Base-by-base conservation (phyloP, 2,888 invertebrate genomes). In the Xestia xanthographa region DNA sequence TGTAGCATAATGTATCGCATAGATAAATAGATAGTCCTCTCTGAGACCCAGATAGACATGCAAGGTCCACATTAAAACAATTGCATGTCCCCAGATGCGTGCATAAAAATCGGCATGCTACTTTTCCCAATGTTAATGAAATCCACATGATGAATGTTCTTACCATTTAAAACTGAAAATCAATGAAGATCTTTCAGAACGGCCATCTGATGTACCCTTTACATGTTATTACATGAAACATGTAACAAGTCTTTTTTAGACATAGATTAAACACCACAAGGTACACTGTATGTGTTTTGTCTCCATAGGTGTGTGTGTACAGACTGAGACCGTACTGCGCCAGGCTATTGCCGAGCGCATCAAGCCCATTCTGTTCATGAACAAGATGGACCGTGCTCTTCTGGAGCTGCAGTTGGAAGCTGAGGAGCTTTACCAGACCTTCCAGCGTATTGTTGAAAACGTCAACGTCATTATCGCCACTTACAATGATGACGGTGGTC, bases 361-460 rank as follows among this genome's bases (percentile, higher is more conserved):
- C 92, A 99, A 99, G 98, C 99, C 99, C 76, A 99, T 99, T 89
- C 97, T 99, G 91, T 99, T 99, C 98, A 99, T 99, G 99, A 99
- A 99, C 98, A 99, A 99, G 97, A 99, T 99, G 99, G 99, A 99
- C 97, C 98, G 99, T 90, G 99, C 99, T 88, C 97, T 99, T 80
- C 97, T 99, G 58, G 99, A 99, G 96, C 97, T 99, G 93, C 99
- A 99, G 94, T 97, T 99, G 91, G 99, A 99, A 82, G 98, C 98
- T 86, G 99, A 99, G 96, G 99, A 99, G 94, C 97, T 99, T 75
- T 99, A 99, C 97, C 99, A 99, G 97, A 99, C 99, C 91, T 99
- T 99, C 98, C 99, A 99, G 97, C 98, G 99, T 97, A 99, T 99
- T 93, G 99, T 99, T 90, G 99, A 99, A 97, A 99, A 99, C 93